Conservation (phyloP, 1,140 invertebrate species). For the Papilio machaon region DNA sequence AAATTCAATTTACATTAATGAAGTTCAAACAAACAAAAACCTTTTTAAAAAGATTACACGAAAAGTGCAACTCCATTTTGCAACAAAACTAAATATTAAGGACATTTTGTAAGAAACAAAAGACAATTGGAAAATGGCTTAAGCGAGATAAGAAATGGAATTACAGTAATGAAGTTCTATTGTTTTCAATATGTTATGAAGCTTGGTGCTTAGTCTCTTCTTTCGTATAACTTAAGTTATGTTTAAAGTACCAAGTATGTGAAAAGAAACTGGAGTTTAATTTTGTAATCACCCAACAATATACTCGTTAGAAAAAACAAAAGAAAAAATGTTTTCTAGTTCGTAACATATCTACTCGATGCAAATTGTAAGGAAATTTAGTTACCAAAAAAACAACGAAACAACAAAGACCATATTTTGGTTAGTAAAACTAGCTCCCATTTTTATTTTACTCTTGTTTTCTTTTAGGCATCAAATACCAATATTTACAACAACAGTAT, state of each 20-base stretch:
- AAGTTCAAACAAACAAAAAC: background rate
- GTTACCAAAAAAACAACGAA: too few relatives aligned
- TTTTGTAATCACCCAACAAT: too few relatives aligned
- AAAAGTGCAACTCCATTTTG: background rate
- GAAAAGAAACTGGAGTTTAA: too few relatives aligned
- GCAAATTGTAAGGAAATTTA: too few relatives aligned
- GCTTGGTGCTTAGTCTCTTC: background rate
- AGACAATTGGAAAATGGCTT: conserved; percentile 22
- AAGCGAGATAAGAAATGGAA: background rate
- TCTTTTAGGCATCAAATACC: too few relatives aligned
- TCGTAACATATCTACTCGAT: too few relatives aligned
- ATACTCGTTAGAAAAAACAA: too few relatives aligned
- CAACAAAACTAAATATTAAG: background rate
- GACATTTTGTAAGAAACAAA: background rate
- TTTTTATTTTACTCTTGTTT: too few relatives aligned
- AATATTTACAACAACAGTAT: too few relatives aligned
- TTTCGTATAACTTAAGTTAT: background rate
- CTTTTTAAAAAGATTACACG: background rate
- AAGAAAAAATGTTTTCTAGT: too few relatives aligned
- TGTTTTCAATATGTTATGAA: conserved; percentile 2
- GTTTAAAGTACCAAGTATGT: background rate
- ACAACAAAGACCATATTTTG: too few relatives aligned
- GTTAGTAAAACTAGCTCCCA: too few relatives aligned
- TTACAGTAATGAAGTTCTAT: background rate
- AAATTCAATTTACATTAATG: background rate